Evolutionary conservation across 2,797 vertebrate species (phyloP), one percentile per base, ranked within the genome.

Genomic region (Anabacerthia variegaticeps): DNA sequence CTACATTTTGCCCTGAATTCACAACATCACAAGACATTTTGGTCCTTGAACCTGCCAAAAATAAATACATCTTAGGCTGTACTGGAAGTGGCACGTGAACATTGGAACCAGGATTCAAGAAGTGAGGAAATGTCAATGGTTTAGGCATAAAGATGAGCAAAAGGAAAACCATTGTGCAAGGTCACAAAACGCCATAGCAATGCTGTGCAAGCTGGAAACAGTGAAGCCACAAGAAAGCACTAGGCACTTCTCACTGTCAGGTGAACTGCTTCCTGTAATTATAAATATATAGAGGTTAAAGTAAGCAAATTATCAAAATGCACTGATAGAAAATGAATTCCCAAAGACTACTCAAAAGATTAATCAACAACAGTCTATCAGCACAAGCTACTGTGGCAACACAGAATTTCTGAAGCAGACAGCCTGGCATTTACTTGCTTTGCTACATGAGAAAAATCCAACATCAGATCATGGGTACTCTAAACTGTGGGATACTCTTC

Each of bases 161-260:
- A 95, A 68, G 74, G 62, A 81, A 93, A 77, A 90, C 51, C 26
- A 66, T 19, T 54, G 27, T 80, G 72, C 88, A 92, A 89, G 85
- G 51, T 59, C 39, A 66, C 39, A 76, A 51, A 76, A 51, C 6
- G 0, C 52, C 68, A 72, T 12, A 65, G 39, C 4, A 3, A 65
- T 68, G 56, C 65, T 93, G 61, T 27, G 52, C 76, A 90, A 76
- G 34, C n/a, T 85, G 58, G 13, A 83, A 92, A 84, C 28, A 78
- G 26, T 26, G 68, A 95, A 96, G 52, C 89, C 81, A 94, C 76
- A 93, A 92, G 62, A 88, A 83, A 93, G 67, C 24, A 75, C 15
- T 59, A 85, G 52, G 28, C 21, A 92, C 55, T 83, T 74, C 93
- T 73, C 88, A 81, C 44, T 72, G 75, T 59, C 77, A 73, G 54